A percentile compares a stretch with the other conserved stretches of the same genome.
These are phyloP conservation scores for Poeciliopsis retropinna DNA, from an alignment of 2,113 vertebrate species.

Conservation along the genomic window DNA sequence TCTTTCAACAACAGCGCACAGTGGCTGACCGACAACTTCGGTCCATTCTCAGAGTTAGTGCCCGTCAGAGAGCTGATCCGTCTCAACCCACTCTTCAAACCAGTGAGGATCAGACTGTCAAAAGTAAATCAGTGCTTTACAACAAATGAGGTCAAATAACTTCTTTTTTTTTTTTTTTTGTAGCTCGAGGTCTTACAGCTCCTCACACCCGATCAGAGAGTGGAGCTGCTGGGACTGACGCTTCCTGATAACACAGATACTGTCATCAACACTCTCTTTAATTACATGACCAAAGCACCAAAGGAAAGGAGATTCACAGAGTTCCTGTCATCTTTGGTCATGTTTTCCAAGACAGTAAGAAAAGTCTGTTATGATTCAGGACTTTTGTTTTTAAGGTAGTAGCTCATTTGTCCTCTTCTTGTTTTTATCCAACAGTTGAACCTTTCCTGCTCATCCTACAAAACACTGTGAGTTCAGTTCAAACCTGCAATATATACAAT, in stretches of 20 bases:
- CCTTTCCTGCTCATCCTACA: constrained; percentile 64
- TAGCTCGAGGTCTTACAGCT: constrained; percentile 62
- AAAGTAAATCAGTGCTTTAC: background rate
- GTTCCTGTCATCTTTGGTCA: constrained; percentile 48
- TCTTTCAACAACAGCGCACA: constrained; percentile 55
- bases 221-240: constrained; percentile 59
- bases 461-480: constrained; percentile 61
- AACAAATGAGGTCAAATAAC: background rate
- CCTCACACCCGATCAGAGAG: constrained; percentile 60
- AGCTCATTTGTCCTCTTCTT: constrained; percentile 1
- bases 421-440: constrained; percentile 40
- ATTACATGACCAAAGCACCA: constrained; percentile 43
- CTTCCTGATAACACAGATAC: constrained; percentile 28
- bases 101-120: constrained; percentile 47
- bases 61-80: constrained; percentile 43
- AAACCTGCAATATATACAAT: no score
- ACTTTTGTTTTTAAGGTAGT: background rate
- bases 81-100: constrained; percentile 62
- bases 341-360: constrained; percentile 43
- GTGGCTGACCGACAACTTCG: constrained; percentile 69
- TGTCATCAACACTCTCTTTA: constrained; percentile 64
- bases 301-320: constrained; percentile 11
- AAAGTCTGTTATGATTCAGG: background rate
- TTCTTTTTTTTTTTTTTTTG: background rate
- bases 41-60: constrained; percentile 54